These are phyloP conservation scores for Charadrius vociferus DNA, from an alignment of 2,113 vertebrate species.

Conservation along the genomic window DNA sequence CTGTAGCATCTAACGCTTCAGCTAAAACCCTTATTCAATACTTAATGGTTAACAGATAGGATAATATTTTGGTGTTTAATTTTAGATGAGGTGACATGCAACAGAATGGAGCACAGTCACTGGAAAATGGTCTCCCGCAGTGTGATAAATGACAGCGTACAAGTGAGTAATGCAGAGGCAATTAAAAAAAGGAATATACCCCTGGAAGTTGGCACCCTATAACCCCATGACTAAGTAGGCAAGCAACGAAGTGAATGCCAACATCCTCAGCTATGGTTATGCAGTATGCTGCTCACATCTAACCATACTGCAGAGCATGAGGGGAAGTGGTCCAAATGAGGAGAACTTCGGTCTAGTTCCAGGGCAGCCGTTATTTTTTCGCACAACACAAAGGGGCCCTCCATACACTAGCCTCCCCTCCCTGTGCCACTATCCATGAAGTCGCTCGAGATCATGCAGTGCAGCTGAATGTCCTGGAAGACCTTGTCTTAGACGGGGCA, in stretches of 20 bases:
- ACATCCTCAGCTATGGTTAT: background rate
- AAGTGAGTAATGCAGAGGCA: background rate
- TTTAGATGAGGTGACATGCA: background rate
- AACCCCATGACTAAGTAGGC: background rate
- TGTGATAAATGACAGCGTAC: background rate
- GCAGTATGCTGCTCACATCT: background rate
- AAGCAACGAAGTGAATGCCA: background rate
- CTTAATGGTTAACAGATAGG: background rate
- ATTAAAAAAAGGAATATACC: conserved; percentile 3
- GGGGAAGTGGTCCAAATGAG: background rate
- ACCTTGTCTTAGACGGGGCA: background rate
- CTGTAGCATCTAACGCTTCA: background rate
- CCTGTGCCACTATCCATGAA: background rate
- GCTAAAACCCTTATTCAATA: background rate
- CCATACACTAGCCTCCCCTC: background rate
- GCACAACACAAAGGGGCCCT: background rate
- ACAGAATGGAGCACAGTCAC: background rate
- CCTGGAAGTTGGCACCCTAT: background rate
- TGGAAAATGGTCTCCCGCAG: background rate
- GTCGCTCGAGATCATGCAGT: background rate
- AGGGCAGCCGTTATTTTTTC: background rate
- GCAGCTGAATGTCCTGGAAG: background rate
- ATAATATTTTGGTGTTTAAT: background rate
- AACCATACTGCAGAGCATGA: background rate
- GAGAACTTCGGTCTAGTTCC: background rate